Base-by-base conservation (phyloP, 64 coral and sea anemone genomes). In the Montipora capricornis region DNA sequence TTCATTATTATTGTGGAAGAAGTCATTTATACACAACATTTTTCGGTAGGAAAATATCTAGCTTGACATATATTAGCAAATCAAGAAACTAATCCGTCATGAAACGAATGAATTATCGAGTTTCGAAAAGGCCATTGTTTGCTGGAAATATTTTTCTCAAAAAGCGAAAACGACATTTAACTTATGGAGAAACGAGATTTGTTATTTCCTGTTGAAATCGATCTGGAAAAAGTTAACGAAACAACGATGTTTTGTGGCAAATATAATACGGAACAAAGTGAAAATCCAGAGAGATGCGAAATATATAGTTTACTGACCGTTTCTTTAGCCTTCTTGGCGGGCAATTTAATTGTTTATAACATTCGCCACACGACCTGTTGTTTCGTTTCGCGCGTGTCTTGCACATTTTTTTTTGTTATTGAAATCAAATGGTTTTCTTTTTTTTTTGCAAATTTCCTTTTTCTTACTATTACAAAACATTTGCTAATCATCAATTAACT, bases 361-460 rank as follows among this genome's bases (percentile, higher is more conserved):
- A 47, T 84, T 61, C 4, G 81, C 81, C 81, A 84, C 81, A 62
- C 60, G 81, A 84, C 81, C 44, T 84, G 29, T 68, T 68, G 81
- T 68, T 19, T 17, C 8, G 17, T 68, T 84, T 14, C 68, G 68
- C 55, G 24, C 8, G 59, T 84, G 81, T 69, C 81, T 16, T 12
- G 2, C 9, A 64, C 67, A 60, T 17, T 84, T 84, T 37, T 47
- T 84, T 59, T 68, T 82, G 55, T 61, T 67, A 45, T 69, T 84
- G 81, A 8, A 19, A 49, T 84, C 80, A 14, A 74, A 26, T 37
- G 37, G 37, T 37, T 6, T 57, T 57, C n/a, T 57, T 1, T 57
- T 57, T 57, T 45, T 48, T 66, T 44, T 47, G 13, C 37, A 44
- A 64, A 66, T 46, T 45, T 83, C 24, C 44, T 64, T 20, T 8